Conservation (phyloP, 1,140 invertebrate genomes). For the Anadara kagoshimensis region DNA sequence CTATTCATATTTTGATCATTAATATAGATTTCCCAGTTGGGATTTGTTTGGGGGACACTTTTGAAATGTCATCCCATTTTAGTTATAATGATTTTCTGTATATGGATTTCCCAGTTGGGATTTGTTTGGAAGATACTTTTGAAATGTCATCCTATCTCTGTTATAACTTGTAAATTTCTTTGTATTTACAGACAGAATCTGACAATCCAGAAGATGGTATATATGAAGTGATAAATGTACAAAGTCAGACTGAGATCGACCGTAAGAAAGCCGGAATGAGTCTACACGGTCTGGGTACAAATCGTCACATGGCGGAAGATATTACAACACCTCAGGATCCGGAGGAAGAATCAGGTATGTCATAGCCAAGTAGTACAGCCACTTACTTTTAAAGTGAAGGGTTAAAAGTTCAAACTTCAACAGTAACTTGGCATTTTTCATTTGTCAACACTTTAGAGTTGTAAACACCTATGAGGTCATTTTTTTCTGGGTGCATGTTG, state of each 20-base stretch:
- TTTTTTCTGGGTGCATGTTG: no score
- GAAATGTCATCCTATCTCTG: no score
- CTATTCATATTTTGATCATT: no score
- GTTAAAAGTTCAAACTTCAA: background rate
- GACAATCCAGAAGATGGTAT: slow-evolving; percentile 71
- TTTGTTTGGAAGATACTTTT: no score
- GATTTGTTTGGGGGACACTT: no score
- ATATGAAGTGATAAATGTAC: slow-evolving; percentile 87
- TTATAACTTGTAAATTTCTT: no score
- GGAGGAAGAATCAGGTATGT: slow-evolving; percentile 85
- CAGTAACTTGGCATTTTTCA: background rate
- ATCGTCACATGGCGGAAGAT: slow-evolving; percentile 73
- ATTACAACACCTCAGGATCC: slow-evolving; percentile 75
- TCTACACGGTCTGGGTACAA: slow-evolving; percentile 77
- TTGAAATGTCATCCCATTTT: no score
- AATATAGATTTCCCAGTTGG: no score
- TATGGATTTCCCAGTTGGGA: no score
- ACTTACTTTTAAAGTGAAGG: background rate
- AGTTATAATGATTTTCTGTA: no score
- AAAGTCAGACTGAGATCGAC: slow-evolving; percentile 89
- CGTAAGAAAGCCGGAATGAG: slow-evolving; percentile 80
- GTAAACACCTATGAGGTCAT: no score
- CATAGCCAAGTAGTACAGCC: background rate
- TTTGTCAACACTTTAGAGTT: background rate
- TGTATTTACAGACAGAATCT: no score